Conservation (phyloP, 2,888 invertebrate genomes). For the Abscondita cerata region DNA sequence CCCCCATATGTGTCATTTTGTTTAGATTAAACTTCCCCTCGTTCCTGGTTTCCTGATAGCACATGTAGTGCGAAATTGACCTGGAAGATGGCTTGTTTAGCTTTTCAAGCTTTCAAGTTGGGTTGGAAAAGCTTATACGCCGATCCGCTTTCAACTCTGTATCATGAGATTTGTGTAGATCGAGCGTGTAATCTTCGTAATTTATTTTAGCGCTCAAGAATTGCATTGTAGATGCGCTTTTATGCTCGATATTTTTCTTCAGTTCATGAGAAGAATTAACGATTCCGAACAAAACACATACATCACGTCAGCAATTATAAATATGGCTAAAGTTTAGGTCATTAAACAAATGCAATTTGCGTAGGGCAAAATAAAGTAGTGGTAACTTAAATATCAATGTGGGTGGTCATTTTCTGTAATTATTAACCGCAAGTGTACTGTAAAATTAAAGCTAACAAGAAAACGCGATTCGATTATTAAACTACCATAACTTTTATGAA, state of each 20-base stretch:
- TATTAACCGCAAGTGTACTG: constrained; percentile 48
- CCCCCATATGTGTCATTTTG: constrained; percentile 12
- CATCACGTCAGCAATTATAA: constrained; percentile 31
- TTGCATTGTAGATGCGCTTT: constrained; percentile 7
- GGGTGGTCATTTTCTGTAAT: constrained; percentile 50
- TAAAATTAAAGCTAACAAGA: constrained; percentile 49
- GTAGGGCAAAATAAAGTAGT: constrained; percentile 28
- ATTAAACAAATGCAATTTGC: constrained; percentile 37
- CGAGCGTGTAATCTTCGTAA: constrained; percentile 3
- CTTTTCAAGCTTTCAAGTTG: neutral
- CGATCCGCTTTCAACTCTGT: neutral
- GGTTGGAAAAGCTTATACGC: neutral
- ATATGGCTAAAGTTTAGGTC: constrained; percentile 35
- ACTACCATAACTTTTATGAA: constrained; percentile 49
- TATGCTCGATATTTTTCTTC: neutral
- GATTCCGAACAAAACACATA: constrained; percentile 19
- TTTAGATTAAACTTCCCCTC: neutral
- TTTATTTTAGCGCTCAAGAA: constrained; percentile 7
- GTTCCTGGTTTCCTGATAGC: constrained; percentile 12
- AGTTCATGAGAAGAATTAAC: constrained; percentile 2
- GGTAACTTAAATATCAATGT: constrained; percentile 40
- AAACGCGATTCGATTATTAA: constrained; percentile 50
- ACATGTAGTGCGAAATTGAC: constrained; percentile 14
- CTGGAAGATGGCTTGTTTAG: constrained; percentile 14
- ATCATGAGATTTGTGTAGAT: constrained; percentile 1